Evolutionary conservation across 2,797 vertebrate species (phyloP).

Genomic region (Epinephelus coioides): DNA sequence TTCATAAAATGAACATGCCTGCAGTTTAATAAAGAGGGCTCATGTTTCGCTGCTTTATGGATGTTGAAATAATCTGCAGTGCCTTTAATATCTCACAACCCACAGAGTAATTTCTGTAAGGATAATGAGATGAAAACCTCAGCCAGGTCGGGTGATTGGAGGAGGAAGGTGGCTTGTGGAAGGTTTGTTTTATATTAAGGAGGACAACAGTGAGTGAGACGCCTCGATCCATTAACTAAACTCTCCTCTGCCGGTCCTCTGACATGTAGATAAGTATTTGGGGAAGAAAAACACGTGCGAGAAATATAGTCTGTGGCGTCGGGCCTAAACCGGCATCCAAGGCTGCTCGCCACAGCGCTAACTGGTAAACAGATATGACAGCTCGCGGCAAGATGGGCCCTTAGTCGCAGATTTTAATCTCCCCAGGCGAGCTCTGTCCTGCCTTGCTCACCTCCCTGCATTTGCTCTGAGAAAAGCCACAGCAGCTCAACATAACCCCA

Average conservation of each 20-base stretch:
- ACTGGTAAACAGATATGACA: conserved; percentile 75
- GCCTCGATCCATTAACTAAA: conserved; percentile 37
- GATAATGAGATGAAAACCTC: conserved; percentile 9
- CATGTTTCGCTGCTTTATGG: conserved; percentile 1
- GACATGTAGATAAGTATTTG: conserved; percentile 35
- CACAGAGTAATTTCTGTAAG: neutral
- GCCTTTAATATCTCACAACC: conserved; percentile 3
- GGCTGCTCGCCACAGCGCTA: conserved; percentile 48
- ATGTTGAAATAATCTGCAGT: neutral
- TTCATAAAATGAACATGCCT: neutral
- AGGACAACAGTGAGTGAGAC: conserved; percentile 32
- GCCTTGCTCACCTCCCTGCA: conserved; percentile 61
- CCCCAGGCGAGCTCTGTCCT: conserved; percentile 66
- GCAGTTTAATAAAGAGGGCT: conserved; percentile 4
- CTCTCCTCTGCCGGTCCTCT: conserved; percentile 12
- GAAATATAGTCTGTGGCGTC: conserved; percentile 41
- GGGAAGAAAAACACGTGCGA: conserved; percentile 44
- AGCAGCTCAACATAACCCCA: conserved; percentile 59
- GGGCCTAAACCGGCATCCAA: conserved; percentile 40
- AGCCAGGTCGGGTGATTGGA: neutral
- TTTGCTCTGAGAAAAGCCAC: conserved; percentile 54
- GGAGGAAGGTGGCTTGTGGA: neutral
- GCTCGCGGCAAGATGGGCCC: conserved; percentile 53
- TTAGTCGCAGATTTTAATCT: conserved; percentile 68
- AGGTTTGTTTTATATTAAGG: conserved; percentile 11